phyloP scores from a whole-genome alignment of 2,797 vertebrate genomes.

The Taenioides sp. region DNA sequence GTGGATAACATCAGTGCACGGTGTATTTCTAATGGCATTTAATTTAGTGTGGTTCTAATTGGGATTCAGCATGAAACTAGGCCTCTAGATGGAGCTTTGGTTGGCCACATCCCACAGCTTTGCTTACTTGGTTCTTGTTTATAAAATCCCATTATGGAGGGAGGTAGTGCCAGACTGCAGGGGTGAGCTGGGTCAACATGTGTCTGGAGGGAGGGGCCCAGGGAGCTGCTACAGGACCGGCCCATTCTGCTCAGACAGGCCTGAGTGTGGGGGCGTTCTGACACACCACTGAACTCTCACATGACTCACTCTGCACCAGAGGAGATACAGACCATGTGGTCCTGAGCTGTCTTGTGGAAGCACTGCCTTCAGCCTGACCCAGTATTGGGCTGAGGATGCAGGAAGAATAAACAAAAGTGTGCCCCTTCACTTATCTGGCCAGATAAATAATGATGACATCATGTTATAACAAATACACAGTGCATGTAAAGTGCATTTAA shows the following conservation, averaged over 20 bases:
- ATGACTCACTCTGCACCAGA: constrained; percentile 64
- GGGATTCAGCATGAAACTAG: constrained; percentile 41
- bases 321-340: constrained; percentile 41
- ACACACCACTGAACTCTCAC: constrained; percentile 69
- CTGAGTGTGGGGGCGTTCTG: constrained; percentile 61
- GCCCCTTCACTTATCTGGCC: too few species aligned
- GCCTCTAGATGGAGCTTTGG: constrained; percentile 65
- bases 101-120: constrained; percentile 59
- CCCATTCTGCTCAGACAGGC: constrained; percentile 62
- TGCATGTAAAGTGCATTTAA: too few species aligned
- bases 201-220: constrained; percentile 67
- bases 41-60: constrained; percentile 64
- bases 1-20: constrained; percentile 58
- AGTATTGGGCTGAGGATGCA: background rate
- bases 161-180: constrained; percentile 71
- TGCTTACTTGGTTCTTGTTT: constrained; percentile 72
- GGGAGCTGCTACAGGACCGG: constrained; percentile 48
- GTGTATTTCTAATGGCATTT: constrained; percentile 66
- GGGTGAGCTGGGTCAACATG: constrained; percentile 77
- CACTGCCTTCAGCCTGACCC: background rate
- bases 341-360: background rate
- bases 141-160: constrained; percentile 76
- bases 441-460: too few species aligned
- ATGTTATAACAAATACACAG: too few species aligned
- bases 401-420: background rate